Base-by-base conservation (phyloP, 2,113 vertebrate species). In the rat (Rattus norvegicus) region DNA sequence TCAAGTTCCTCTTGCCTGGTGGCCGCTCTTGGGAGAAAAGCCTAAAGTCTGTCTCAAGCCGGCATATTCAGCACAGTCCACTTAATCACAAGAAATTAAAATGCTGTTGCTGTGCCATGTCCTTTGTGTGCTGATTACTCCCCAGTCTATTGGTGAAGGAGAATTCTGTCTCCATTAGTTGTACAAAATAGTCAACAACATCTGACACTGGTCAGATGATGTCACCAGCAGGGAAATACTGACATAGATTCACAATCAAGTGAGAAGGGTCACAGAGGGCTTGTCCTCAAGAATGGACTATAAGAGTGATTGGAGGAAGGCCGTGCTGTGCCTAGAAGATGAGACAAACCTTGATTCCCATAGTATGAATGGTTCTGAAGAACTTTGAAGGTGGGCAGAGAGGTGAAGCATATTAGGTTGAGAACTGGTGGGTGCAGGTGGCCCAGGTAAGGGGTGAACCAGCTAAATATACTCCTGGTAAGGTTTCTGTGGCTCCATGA, bases 401-500 rank as follows among this genome's bases (percentile, higher is more conserved):
- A 56, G 59, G 13, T 73, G 49, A 54, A 28, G 22, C 13, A 2
- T 22, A 43, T 65, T 39, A 85, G 30, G 5, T 8, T 39, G 63
- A 86, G 10, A 19, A 28, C 10, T 0, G 0, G 33, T 36, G 36
- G n/a, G 17, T 36, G 0, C 19, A 69, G 28, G 11, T 20, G 22
- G 13, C 43, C 24, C 17, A 86, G 36, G 11, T 87, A 54, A 67
- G 6, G 8, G 63, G 4, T 14, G 33, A 76, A 65, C 1, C 28
- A 83, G n/a, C 20, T 8, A 19, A 43, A 3, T 43, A 43, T 43
- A 43, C 11, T 83, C 24, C 19, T 20, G 6, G 8, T 69, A 59
- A 59, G 28, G 22, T 0, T n/a, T 93, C 43, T 20, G 4, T 47
- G n/a, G 26, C 36, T 4, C 33, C 52, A 26, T 39, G 43, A 67